These are phyloP conservation scores for Urophycis tenuis DNA, from an alignment of 2,797 vertebrate genomes.

Conservation along the genomic window DNA sequence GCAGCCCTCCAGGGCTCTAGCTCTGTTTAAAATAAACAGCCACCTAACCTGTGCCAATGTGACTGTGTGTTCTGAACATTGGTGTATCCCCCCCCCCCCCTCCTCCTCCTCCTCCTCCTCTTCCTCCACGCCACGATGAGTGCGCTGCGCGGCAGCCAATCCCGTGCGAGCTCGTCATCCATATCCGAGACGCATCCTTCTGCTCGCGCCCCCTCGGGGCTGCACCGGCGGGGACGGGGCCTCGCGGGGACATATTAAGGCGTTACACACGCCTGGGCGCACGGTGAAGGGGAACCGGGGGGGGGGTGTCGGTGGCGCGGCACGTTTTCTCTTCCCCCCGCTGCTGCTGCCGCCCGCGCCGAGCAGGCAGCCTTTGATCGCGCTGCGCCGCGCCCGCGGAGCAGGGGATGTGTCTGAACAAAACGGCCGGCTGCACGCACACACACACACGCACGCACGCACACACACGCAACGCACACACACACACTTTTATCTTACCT, in stretches of 20 bases:
- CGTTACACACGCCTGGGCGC: slow-evolving; percentile 48
- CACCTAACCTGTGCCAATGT: slow-evolving; percentile 42
- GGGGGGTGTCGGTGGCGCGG: slow-evolving; percentile 43
- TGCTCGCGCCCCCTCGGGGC: slow-evolving; percentile 52
- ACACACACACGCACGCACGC: slow-evolving; percentile 10
- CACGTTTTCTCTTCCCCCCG: slow-evolving; percentile 26
- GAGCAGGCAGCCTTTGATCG: slow-evolving; percentile 32
- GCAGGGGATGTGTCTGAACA: background rate
- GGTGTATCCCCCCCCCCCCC: slow-evolving; percentile 27
- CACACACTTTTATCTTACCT: slow-evolving; percentile 70
- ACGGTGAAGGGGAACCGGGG: slow-evolving; percentile 48
- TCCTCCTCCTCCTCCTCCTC: slow-evolving; percentile 23
- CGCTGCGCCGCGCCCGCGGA: slow-evolving; percentile 5
- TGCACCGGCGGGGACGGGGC: slow-evolving; percentile 41
- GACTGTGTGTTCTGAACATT: slow-evolving; percentile 40
- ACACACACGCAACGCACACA: slow-evolving; percentile 12
- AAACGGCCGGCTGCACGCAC: slow-evolving; percentile 17
- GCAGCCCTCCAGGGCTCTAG: slow-evolving; percentile 47
- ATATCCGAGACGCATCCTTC: slow-evolving; percentile 57
- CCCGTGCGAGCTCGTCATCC: slow-evolving; percentile 47
- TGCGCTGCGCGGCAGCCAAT: slow-evolving; percentile 36
- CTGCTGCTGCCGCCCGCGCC: slow-evolving; percentile 34
- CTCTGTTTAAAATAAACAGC: slow-evolving; percentile 46
- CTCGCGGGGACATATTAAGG: slow-evolving; percentile 55
- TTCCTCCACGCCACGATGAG: slow-evolving; percentile 16